Evolutionary conservation across 2,888 invertebrate genomes (phyloP), one percentile per base, ranked within the genome.

Genomic region (Parnassius apollo): DNA sequence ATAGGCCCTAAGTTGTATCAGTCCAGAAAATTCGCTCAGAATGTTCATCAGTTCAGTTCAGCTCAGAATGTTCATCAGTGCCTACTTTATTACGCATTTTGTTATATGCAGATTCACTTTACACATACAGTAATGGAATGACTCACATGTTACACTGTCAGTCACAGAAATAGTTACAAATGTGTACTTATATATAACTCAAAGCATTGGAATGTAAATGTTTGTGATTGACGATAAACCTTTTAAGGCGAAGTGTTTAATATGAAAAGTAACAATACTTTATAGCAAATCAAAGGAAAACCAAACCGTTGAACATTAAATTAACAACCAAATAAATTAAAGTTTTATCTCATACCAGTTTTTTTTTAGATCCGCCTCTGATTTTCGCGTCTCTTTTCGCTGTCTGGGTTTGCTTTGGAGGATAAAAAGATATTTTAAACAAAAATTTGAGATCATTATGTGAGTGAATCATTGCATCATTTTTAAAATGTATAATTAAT

Each of bases 151-250:
- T 49, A 64, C 62, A 65, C 69, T 72, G 67, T 62, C 64, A 68
- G 68, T 63, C 69, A 75, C 70, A 68, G 71, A 70, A 73, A 72
- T 71, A 70, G 69, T 69, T 68, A 73, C 70, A 62, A 65, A 65
- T 54, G 66, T 67, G 61, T 64, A 18, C 18, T 18, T 18, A 18
- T 18, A 59, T 66, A 68, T 72, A 75, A 69, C 70, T 72, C 73
- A 74, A 74, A 75, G 67, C 70, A 58, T 69, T 66, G 78, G 80
- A 80, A 82, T 84, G 82, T 80, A 82, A 80, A 80, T 77, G 75
- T 72, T 74, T 74, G 76, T 75, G 77, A 80, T 82, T 81, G 81
- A 80, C 80, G 81, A 81, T 76, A 82, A 81, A 81, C 80, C 80
- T 82, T 55, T 81, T 81, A 81, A 83, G 81, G 80, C 71, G 75